Conservation (phyloP, 2,888 invertebrate species). For the Polyploca ridens region DNA sequence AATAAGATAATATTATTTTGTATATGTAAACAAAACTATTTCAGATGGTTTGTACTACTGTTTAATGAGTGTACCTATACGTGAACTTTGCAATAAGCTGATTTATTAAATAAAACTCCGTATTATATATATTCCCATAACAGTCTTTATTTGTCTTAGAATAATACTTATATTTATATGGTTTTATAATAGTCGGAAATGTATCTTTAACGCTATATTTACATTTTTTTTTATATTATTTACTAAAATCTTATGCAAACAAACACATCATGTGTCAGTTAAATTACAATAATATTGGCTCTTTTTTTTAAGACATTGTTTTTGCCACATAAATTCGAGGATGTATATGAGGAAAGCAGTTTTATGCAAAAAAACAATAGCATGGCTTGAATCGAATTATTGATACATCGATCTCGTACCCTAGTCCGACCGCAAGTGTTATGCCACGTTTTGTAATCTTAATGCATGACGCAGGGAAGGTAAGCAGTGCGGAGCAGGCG, state of each 20-base stretch:
- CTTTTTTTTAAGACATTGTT: background rate
- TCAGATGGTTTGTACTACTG: background rate
- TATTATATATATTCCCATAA: slow-evolving; percentile 66
- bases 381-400: background rate
- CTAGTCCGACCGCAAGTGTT: no score
- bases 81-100: background rate
- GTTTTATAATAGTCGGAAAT: background rate
- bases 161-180: slow-evolving; percentile 56
- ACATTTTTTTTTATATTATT: background rate
- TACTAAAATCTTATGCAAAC: background rate
- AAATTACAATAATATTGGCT: background rate
- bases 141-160: slow-evolving; percentile 79
- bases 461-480: no score
- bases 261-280: background rate
- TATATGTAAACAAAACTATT: no score
- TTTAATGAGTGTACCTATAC: background rate
- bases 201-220: background rate
- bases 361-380: background rate
- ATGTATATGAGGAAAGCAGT: background rate
- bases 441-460: no score
- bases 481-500: no score
- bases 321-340: background rate
- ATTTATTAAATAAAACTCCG: slow-evolving; percentile 33
- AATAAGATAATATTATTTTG: no score
- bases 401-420: no score